Percentiles rank a stretch among this genome's conserved stretches.
Evolutionary conservation across 2,888 invertebrate species (phyloP).

Genomic region (Amblyjoppa proteus): DNA sequence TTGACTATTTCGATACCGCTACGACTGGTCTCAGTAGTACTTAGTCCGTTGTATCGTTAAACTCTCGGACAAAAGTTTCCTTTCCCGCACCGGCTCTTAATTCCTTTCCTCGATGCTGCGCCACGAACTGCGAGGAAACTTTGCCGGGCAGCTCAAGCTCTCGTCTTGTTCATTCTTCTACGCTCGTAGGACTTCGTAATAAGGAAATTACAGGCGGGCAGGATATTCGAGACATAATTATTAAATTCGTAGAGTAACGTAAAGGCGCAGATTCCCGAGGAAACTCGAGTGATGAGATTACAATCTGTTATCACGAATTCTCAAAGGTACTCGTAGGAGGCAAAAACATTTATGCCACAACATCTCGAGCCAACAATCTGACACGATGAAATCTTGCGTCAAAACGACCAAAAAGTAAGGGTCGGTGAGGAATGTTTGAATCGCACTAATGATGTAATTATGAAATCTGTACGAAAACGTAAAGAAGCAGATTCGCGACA

Average conservation of each 20-base stretch:
- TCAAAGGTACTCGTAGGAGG: not conserved
- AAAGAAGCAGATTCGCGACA: too few relatives aligned
- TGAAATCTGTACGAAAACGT: too few relatives aligned
- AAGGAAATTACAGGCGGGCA: conserved; percentile 22
- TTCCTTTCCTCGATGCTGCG: conserved; percentile 39
- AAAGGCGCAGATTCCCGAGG: not conserved
- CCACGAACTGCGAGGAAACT: conserved; percentile 23
- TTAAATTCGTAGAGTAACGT: conserved; percentile 28
- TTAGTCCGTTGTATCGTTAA: not conserved
- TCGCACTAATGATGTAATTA: too few relatives aligned
- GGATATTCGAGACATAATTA: conserved; percentile 41
- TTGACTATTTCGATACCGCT: not conserved
- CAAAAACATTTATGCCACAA: not conserved
- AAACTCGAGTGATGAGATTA: conserved; percentile 12
- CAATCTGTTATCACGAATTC: not conserved
- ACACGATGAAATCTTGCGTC: too few relatives aligned
- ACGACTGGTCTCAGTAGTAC: too few relatives aligned
- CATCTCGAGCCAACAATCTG: not conserved
- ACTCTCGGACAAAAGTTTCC: conserved; percentile 29
- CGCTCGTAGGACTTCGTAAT: conserved; percentile 30
- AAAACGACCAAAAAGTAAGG: too few relatives aligned
- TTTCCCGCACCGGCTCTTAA: conserved; percentile 12
- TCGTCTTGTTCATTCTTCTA: conserved; percentile 46
- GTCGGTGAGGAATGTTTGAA: too few relatives aligned
- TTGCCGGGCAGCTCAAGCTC: conserved; percentile 11